Base-by-base conservation (phyloP, 2,888 invertebrate genomes). In the Gnatocerus cornutus region DNA sequence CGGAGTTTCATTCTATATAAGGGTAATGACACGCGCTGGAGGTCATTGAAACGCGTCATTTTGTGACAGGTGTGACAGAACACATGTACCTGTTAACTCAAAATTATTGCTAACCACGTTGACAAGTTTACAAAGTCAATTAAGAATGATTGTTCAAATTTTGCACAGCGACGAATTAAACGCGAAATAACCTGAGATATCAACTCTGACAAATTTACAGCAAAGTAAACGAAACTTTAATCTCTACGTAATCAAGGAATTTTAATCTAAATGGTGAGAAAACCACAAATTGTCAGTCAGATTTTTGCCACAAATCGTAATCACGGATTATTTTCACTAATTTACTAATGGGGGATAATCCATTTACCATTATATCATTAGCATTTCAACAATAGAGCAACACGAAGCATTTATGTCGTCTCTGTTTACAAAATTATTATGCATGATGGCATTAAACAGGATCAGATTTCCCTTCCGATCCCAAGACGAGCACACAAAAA, bases 1-100 rank as follows among this genome's bases (percentile, higher is more conserved):
- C 33, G 52, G 56, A 68, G 62, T 46, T 62, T 68, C 59, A 68
- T 68, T 48, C 62, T 62, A 55, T 55, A 30, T 27, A 43, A 52
- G 70, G 70, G 70, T 70, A 70, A 70, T 70, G 70, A 70, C 70
- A 66, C 70, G 66, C 55, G 30, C 48, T 39, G 37, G 66, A 66
- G 70, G 70, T 70, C 70, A 66, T 66, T 70, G 70, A 70, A 70
- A 70, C 70, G 66, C 66, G 61, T 66, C 66, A 70, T 69, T 65
- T 64, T 16, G 45, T 69, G 69, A 69, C 69, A 69, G 69, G 69
- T 69, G 69, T 69, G 65, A 58, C 58, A 64, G 14, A n/a, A 45
- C 45, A 21, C 21, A 21, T 21, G 21, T 21, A 21, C 21, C 21
- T 21, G 21, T 21, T 21, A 21, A 21, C 21, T 21, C 21, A 21